Evolutionary conservation across 2,888 invertebrate genomes (phyloP).

Genomic region (Aethes cnicana): DNA sequence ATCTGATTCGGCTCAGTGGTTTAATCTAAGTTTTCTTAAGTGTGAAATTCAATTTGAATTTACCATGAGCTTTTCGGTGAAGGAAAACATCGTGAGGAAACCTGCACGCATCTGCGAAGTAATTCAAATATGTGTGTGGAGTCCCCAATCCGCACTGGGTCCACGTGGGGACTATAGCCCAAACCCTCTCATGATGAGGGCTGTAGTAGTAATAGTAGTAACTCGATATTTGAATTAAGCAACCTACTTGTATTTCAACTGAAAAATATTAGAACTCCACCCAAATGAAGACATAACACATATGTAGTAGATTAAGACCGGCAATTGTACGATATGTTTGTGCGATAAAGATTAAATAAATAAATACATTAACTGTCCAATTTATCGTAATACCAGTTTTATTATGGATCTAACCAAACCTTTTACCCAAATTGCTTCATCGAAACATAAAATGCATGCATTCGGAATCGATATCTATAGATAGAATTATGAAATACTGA

Average conservation of each 20-base stretch:
- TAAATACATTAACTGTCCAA: background rate
- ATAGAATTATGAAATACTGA: slow-evolving; percentile 4
- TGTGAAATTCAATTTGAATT: no score
- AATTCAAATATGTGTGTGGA: no score
- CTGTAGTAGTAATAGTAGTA: no score
- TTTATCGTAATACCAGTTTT: slow-evolving; percentile 9
- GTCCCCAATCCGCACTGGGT: no score
- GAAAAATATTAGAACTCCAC: background rate
- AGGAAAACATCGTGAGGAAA: no score
- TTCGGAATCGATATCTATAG: background rate
- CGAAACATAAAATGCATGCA: background rate
- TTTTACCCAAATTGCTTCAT: slow-evolving; percentile 14
- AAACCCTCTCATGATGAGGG: no score
- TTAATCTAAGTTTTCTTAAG: no score
- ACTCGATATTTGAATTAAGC: slow-evolving; percentile 6
- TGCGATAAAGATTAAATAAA: background rate
- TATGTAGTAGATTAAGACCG: background rate
- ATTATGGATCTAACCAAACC: background rate
- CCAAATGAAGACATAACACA: background rate
- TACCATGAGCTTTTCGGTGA: no score
- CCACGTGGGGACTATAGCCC: no score
- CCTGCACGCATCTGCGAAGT: no score
- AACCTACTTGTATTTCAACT: slow-evolving; percentile 1
- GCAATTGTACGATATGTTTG: background rate
- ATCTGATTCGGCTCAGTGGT: no score